These are phyloP conservation scores for Heptranchias perlo DNA, from an alignment of 2,113 vertebrate genomes.

Conservation along the genomic window DNA sequence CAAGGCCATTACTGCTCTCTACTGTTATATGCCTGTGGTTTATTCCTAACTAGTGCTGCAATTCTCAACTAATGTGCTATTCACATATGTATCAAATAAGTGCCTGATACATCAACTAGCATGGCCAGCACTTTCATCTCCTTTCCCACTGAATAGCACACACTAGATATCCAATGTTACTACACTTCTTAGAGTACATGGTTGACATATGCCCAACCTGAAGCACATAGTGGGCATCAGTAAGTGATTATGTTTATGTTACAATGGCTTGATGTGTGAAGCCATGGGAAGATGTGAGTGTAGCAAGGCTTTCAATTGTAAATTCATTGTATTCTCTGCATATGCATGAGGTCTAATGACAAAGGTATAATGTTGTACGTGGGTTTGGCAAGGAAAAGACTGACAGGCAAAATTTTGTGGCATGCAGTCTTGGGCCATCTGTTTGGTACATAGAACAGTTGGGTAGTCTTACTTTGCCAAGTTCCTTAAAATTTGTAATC, in stretches of 20 bases:
- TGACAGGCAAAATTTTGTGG: neutral
- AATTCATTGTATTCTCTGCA: neutral
- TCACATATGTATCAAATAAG: neutral
- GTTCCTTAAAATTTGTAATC: neutral
- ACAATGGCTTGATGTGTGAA: no score
- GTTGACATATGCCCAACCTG: no score
- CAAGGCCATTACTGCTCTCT: neutral
- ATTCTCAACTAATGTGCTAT: neutral
- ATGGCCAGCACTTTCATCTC: no score
- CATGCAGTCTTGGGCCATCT: neutral
- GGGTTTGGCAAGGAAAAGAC: neutral
- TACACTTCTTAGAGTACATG: no score
- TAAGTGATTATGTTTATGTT: no score
- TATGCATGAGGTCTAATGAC: neutral
- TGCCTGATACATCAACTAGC: no score
- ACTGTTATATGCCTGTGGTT: neutral
- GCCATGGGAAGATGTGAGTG: neutral
- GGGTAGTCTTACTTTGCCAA: neutral
- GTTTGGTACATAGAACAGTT: neutral
- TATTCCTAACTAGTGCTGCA: neutral
- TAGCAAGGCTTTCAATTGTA: neutral
- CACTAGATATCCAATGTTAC: no score
- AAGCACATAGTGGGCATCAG: no score
- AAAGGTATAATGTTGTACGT: neutral
- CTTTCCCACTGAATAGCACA: no score